Conservation (phyloP, 30 jellyfish, hydroid and myxozoan genomes). For the Mastigias papua region DNA sequence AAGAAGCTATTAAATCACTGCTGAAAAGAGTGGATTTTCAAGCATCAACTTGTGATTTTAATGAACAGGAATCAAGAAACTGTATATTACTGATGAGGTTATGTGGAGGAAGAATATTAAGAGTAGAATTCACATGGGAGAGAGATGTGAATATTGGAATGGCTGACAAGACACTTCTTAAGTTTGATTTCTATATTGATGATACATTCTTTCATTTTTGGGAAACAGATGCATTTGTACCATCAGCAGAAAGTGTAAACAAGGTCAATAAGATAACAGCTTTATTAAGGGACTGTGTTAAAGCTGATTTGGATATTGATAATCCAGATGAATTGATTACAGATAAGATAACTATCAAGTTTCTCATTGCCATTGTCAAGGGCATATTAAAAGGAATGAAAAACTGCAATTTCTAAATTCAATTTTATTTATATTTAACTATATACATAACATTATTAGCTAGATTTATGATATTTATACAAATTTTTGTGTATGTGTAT, state of each 20-base stretch:
- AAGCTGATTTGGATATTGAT: conserved; percentile 13
- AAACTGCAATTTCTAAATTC: background rate
- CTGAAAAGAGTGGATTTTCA: conserved; percentile 40
- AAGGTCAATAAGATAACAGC: conserved; percentile 20
- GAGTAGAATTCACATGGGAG: conserved; percentile 20
- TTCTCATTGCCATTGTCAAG: conserved; percentile 35
- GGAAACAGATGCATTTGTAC: conserved; percentile 34
- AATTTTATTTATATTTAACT: background rate
- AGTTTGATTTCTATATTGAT: conserved; percentile 30
- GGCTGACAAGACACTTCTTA: conserved; percentile 3
- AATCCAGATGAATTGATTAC: conserved; percentile 20
- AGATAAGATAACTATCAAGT: conserved; percentile 36
- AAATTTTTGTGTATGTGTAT: background rate
- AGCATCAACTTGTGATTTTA: conserved; percentile 20
- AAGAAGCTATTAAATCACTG: conserved; percentile 23
- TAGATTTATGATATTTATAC: background rate
- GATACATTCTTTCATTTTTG: conserved; percentile 18
- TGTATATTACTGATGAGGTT: conserved; percentile 23
- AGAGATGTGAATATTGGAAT: conserved; percentile 22
- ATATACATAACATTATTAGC: background rate
- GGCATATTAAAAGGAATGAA: conserved; percentile 42
- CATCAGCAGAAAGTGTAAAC: conserved; percentile 8
- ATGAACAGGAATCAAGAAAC: conserved; percentile 2
- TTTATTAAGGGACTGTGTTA: conserved; percentile 33
- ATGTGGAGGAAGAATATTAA: background rate